These are phyloP conservation scores for Myocastor coypus DNA, from an alignment of 2,113 vertebrate species.

Conservation along the genomic window DNA sequence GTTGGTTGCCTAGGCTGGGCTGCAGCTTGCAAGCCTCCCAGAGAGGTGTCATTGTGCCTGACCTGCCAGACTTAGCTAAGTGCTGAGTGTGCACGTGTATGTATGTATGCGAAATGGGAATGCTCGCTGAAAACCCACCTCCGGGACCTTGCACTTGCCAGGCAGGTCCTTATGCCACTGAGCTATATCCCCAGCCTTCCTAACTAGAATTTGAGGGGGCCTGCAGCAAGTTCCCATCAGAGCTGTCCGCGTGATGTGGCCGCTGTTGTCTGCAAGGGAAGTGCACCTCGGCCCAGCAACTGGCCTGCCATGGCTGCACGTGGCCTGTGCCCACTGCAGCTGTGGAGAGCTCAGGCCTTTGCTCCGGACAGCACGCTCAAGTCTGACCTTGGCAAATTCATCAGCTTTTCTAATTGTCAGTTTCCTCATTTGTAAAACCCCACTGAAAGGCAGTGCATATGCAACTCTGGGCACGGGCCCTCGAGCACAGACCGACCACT, in stretches of 20 bases:
- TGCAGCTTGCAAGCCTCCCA: neutral
- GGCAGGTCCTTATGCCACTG: no score
- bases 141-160: no score
- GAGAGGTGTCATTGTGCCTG: neutral
- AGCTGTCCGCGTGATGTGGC: neutral
- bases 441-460: neutral
- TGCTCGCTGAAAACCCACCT: no score
- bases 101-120: no score
- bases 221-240: neutral
- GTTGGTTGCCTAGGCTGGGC: neutral
- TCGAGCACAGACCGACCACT: rapidly evolving
- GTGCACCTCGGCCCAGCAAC: neutral
- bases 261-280: conserved; percentile 38
- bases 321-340: neutral
- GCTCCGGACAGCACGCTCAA: neutral
- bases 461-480: neutral
- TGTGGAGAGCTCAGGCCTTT: neutral
- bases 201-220: neutral
- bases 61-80: neutral
- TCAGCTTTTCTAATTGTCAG: neutral
- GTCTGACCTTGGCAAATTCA: conserved; percentile 27
- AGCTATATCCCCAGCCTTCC: neutral
- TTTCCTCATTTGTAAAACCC: conserved; percentile 5
- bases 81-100: neutral
- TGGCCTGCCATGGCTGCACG: neutral